A percentile compares a stretch with the other conserved stretches of the same genome.
These are phyloP conservation scores for Spinus olivaceus DNA, from an alignment of 2,797 vertebrate genomes.

Conservation along the genomic window DNA sequence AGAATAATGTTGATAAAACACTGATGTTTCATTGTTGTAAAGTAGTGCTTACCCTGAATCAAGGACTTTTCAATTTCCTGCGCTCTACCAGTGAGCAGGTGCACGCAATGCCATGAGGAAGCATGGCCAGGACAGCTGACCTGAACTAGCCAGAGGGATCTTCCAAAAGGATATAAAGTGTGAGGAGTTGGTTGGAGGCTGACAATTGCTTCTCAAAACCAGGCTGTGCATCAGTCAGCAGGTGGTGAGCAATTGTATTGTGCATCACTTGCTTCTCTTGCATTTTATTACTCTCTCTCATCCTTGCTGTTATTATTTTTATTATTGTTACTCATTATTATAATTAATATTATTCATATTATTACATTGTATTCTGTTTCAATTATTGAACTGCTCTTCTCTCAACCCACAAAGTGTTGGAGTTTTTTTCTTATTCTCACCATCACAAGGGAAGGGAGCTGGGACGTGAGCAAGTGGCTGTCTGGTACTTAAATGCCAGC, in stretches of 20 bases:
- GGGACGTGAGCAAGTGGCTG: background rate
- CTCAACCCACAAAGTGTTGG: background rate
- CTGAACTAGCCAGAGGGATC: background rate
- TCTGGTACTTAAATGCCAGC: fast-evolving
- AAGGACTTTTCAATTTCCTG: background rate
- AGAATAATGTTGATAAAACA: background rate
- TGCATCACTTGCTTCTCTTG: background rate
- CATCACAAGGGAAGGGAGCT: background rate
- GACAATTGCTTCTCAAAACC: background rate
- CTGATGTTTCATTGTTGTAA: background rate
- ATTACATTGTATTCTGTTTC: background rate
- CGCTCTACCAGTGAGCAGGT: background rate
- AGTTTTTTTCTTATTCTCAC: background rate
- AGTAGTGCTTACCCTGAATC: background rate
- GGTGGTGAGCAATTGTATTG: background rate
- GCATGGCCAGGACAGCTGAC: background rate
- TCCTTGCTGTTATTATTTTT: background rate
- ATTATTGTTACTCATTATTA: background rate
- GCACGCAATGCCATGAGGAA: background rate
- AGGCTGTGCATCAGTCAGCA: background rate
- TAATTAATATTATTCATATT: background rate
- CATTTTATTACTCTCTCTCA: background rate
- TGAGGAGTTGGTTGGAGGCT: background rate
- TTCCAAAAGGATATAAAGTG: background rate
- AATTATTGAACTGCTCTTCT: background rate